Base-by-base conservation (phyloP, 2,888 invertebrate genomes). In the Rhyacophila evoluta region DNA sequence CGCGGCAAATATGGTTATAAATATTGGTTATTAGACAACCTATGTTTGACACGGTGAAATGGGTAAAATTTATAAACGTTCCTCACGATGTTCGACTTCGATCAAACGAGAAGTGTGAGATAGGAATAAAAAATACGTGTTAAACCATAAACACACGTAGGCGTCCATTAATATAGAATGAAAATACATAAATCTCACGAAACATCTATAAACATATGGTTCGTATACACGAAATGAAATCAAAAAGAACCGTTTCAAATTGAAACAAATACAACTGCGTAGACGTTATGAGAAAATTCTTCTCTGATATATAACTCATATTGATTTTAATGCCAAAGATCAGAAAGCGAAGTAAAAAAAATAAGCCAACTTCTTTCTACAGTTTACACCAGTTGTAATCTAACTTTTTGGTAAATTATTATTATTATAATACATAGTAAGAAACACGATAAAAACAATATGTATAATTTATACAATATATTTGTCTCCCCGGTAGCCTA, bases 301-400 rank as follows among this genome's bases (percentile, higher is more conserved):
- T 15, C 19, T 55, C 19, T 19, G 6, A 55, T 15, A 2, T 19
- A 55, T 55, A 55, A 55, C 25, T 55, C 15, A 55, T 55, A 55
- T 55, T 8, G 55, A 55, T 55, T 55, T 55, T 25, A 55, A 55
- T 55, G 55, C 19, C 55, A 55, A 55, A 55, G 55, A 55, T 55
- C 55, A 55, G 19, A 55, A 55, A 19, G 55, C 19, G 10, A 19
- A 19, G 19, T 55, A 55, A 19, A 6, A 3, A 55, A n/a, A 25
- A 33, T 33, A 33, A 4, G 6, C 6, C 4, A 33, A 33, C 6
- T 33, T 33, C 29, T 33, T 6, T 33, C 29, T 33, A 33, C 29
- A 6, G 6, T 6, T 2, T 33, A 33, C 29, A 33, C 29, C 29
- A 33, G 29, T 33, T n/a, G n/a, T n/a, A n/a, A n/a, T n/a, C n/a